Evolutionary conservation across 1,140 invertebrate genomes (phyloP).

Genomic region (Monochamus saltuarius): DNA sequence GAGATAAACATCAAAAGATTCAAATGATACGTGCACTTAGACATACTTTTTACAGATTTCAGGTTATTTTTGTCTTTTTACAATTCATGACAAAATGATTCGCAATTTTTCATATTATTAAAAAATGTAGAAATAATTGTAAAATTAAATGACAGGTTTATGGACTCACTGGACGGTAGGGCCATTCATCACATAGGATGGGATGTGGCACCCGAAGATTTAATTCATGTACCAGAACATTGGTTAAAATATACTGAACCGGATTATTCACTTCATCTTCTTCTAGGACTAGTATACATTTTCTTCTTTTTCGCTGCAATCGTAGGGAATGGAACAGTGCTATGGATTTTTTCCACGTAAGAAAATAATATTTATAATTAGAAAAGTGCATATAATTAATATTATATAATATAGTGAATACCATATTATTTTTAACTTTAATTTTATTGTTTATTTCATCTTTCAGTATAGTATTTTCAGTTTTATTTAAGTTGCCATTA

Average conservation of each 20-base stretch:
- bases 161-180: slow-evolving; percentile 14
- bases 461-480: neutral
- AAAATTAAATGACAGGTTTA: slow-evolving; percentile 21
- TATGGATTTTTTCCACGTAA: slow-evolving; percentile 80
- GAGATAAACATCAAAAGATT: too few species aligned
- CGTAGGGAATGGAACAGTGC: slow-evolving; percentile 83
- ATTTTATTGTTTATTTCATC: neutral
- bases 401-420: slow-evolving; percentile 84
- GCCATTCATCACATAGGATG: slow-evolving; percentile 60
- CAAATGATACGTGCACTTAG: too few species aligned
- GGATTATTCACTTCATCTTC: slow-evolving; percentile 78
- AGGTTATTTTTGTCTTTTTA: too few species aligned
- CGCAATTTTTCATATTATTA: too few species aligned
- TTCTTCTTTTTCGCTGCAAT: slow-evolving; percentile 76
- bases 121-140: neutral
- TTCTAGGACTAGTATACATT: slow-evolving; percentile 77
- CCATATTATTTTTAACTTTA: slow-evolving; percentile 53
- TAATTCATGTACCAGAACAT: slow-evolving; percentile 76
- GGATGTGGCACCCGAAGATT: slow-evolving; percentile 74
- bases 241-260: slow-evolving; percentile 80
- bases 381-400: slow-evolving; percentile 76
- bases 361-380: slow-evolving; percentile 53
- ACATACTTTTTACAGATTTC: too few species aligned
- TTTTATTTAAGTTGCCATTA: neutral
- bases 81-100: too few species aligned